These are phyloP conservation scores for Nothura maculosa DNA, from an alignment of 2,797 vertebrate species.

Conservation along the genomic window DNA sequence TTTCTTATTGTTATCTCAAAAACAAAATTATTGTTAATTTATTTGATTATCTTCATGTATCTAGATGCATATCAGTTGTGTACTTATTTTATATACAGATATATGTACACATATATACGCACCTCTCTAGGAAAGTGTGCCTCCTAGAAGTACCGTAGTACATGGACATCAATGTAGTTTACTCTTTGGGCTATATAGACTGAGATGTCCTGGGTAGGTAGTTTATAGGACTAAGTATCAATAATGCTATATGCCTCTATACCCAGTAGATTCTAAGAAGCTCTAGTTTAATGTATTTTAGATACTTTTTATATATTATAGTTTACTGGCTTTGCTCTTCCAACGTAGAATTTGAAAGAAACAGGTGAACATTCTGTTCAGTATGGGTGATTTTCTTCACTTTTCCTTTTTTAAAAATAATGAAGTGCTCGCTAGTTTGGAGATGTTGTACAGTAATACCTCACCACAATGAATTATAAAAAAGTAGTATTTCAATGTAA, in stretches of 20 bases:
- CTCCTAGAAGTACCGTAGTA: not conserved
- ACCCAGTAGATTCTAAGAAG: not conserved
- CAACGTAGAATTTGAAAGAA: not conserved
- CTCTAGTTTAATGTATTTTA: not conserved
- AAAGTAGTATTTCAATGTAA: slow-evolving; percentile 45
- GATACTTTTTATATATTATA: too few relatives aligned
- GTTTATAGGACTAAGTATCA: not conserved
- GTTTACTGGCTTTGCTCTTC: not conserved
- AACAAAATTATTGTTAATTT: not conserved
- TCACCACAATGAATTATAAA: slow-evolving; percentile 59
- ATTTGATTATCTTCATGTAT: not conserved
- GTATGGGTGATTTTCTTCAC: not conserved
- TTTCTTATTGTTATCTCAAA: not conserved
- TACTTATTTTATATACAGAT: not conserved
- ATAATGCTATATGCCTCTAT: not conserved
- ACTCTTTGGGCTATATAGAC: not conserved
- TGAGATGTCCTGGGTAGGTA: not conserved
- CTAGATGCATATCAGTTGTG: not conserved
- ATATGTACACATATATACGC: too few relatives aligned
- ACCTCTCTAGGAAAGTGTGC: not conserved
- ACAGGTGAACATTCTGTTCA: slow-evolving; percentile 1
- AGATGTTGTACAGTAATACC: not conserved
- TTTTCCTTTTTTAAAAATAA: slow-evolving; percentile 55
- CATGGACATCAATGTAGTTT: not conserved
- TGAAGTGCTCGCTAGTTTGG: slow-evolving; percentile 16